Percentiles rank a stretch among this genome's conserved stretches.
These are phyloP conservation scores for Taenioides sp. DNA, from an alignment of 2,797 vertebrate species.

Conservation along the genomic window DNA sequence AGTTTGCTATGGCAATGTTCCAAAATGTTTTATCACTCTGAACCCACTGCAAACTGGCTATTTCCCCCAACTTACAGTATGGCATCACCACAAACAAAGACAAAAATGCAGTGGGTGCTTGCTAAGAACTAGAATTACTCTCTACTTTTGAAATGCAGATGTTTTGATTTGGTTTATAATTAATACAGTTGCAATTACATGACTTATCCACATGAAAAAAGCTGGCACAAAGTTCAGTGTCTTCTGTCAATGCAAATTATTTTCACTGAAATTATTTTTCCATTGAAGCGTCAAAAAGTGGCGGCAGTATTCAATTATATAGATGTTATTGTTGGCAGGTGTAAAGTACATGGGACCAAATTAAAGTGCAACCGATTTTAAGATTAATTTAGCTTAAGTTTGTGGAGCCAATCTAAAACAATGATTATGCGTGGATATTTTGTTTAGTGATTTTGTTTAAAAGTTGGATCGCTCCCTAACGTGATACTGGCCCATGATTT, in stretches of 20 bases:
- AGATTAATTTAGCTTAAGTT: not conserved
- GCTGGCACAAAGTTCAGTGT: not conserved
- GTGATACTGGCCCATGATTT: too few relatives aligned
- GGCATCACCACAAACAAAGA: not conserved
- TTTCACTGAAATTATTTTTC: not conserved
- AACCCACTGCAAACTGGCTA: not conserved
- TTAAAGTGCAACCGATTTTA: not conserved
- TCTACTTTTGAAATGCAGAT: not conserved
- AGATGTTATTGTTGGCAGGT: not conserved
- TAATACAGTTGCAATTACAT: not conserved
- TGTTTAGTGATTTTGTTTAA: slow-evolving; percentile 3
- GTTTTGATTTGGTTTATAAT: not conserved
- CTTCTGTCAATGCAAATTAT: not conserved
- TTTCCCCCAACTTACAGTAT: not conserved
- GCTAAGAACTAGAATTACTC: not conserved
- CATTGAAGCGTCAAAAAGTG: not conserved
- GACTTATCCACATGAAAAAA: not conserved
- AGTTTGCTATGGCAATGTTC: too few relatives aligned
- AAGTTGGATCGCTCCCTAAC: too few relatives aligned
- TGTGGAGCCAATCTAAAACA: not conserved
- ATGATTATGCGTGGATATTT: not conserved
- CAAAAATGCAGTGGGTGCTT: too few relatives aligned
- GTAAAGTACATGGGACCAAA: not conserved
- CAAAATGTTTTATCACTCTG: too few relatives aligned
- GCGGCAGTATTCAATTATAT: not conserved